Percentiles rank a stretch among this genome's conserved stretches.
These are phyloP conservation scores for Eudemis profundana DNA, from an alignment of 2,888 invertebrate species.

Conservation along the genomic window DNA sequence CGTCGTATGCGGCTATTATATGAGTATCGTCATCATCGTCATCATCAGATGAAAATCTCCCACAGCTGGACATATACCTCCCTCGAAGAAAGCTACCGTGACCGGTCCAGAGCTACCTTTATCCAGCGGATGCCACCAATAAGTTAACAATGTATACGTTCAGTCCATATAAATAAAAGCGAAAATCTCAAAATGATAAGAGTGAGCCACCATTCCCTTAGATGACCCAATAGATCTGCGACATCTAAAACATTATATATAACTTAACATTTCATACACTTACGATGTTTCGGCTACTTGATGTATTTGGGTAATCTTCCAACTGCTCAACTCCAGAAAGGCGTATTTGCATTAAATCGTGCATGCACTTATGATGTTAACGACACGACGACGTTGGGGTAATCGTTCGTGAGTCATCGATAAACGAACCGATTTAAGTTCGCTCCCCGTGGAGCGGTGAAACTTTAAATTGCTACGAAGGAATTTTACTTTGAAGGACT, in stretches of 20 bases:
- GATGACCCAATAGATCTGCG: constrained; percentile 72
- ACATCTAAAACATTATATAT: constrained; percentile 30
- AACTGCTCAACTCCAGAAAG: background rate
- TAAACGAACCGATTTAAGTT: constrained; percentile 84
- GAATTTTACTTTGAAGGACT: constrained; percentile 66
- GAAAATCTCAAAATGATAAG: constrained; percentile 6
- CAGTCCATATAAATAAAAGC: background rate
- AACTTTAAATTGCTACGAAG: constrained; percentile 83
- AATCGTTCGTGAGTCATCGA: constrained; percentile 81
- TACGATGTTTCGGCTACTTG: background rate
- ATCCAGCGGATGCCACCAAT: no score
- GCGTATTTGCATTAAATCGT: background rate
- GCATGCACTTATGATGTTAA: constrained; percentile 17
- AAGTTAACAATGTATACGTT: background rate
- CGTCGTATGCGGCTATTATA: no score
- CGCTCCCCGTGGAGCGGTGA: constrained; percentile 66
- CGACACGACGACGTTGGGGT: constrained; percentile 63
- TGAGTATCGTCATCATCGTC: no score
- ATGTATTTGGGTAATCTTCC: background rate
- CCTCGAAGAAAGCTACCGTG: no score
- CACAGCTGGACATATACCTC: no score
- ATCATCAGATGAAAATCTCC: no score
- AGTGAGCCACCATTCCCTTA: constrained; percentile 45
- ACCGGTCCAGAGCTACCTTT: no score
- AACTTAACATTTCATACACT: background rate